A percentile compares a stretch with the other conserved stretches of the same genome.
phyloP scores from a whole-genome alignment of 1,140 invertebrate genomes.

The Drosophila burlai region DNA sequence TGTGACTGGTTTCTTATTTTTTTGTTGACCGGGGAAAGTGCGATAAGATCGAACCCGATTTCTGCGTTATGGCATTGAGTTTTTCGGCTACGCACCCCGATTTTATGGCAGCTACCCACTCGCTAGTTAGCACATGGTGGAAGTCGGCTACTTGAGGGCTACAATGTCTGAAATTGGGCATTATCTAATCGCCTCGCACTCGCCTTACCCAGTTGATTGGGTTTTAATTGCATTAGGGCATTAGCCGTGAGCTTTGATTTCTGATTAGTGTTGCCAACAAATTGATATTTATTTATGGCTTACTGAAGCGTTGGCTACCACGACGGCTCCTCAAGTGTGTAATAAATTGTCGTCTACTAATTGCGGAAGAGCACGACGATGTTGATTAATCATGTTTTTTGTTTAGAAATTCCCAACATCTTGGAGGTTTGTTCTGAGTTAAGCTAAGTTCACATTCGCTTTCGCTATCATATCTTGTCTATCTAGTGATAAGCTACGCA shows the following conservation, averaged over 20 bases:
- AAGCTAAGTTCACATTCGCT: not conserved
- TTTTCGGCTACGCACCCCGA: conserved; percentile 36
- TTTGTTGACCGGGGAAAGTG: conserved; percentile 33
- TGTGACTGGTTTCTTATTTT: not conserved
- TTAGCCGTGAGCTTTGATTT: conserved; percentile 68
- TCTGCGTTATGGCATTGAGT: conserved; percentile 29
- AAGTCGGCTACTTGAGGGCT: conserved; percentile 29
- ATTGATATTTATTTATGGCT: conserved; percentile 48
- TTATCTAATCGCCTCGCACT: conserved; percentile 64
- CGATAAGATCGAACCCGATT: conserved; percentile 32
- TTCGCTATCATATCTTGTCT: conserved; percentile 13
- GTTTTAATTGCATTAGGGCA: conserved; percentile 68
- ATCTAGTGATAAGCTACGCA: not conserved
- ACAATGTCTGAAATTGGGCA: conserved; percentile 17
- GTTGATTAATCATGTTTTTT: conserved; percentile 8
- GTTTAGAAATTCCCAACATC: not conserved
- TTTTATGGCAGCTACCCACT: conserved; percentile 18
- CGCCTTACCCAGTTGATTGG: conserved; percentile 39
- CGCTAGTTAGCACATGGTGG: conserved; percentile 48
- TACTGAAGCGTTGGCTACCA: conserved; percentile 9
- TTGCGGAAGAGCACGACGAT: conserved; percentile 4
- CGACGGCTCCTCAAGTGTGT: conserved; percentile 16
- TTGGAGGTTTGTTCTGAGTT: not conserved
- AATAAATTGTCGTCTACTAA: conserved; percentile 31
- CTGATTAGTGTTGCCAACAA: conserved; percentile 30